phyloP scores from a whole-genome alignment of 2,113 vertebrate species.

The Carassius carassius region DNA sequence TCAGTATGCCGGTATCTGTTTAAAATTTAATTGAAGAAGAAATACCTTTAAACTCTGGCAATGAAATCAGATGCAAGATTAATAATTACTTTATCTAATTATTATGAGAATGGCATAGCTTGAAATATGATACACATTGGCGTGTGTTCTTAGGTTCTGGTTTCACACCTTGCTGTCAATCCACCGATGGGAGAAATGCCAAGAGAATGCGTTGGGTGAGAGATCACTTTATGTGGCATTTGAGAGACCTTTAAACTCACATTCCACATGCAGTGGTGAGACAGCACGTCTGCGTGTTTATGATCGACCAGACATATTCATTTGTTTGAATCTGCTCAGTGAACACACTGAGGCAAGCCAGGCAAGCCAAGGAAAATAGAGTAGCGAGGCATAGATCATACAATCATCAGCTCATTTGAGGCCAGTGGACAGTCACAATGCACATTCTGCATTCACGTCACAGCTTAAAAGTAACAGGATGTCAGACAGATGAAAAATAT shows the following conservation, averaged over 20 bases:
- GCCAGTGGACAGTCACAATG: slow-evolving; percentile 46
- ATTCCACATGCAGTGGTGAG: slow-evolving; percentile 15
- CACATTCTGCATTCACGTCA: slow-evolving; percentile 17
- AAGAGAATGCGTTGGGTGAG: slow-evolving; percentile 24
- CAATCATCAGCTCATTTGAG: slow-evolving; percentile 36
- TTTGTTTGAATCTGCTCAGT: slow-evolving; percentile 45
- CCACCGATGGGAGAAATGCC: slow-evolving; percentile 22
- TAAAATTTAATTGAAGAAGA: slow-evolving; percentile 26
- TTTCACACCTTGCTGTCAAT: slow-evolving; percentile 28
- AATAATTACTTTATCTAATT: slow-evolving; percentile 26
- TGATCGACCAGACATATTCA: slow-evolving; percentile 47
- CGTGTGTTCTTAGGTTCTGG: slow-evolving; percentile 11
- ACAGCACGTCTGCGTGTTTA: slow-evolving; percentile 17
- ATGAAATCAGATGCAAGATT: neutral
- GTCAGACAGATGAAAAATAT: neutral
- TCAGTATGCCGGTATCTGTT: neutral
- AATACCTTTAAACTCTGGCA: neutral
- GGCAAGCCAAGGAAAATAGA: slow-evolving; percentile 48
- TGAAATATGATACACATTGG: neutral
- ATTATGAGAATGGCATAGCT: neutral
- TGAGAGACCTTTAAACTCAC: slow-evolving; percentile 32
- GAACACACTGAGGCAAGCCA: slow-evolving; percentile 41
- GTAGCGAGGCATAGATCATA: slow-evolving; percentile 14
- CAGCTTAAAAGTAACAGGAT: neutral
- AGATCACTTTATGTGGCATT: slow-evolving; percentile 34